Base-by-base conservation (phyloP, 1,140 invertebrate species). In the Drosophila arizonae region DNA sequence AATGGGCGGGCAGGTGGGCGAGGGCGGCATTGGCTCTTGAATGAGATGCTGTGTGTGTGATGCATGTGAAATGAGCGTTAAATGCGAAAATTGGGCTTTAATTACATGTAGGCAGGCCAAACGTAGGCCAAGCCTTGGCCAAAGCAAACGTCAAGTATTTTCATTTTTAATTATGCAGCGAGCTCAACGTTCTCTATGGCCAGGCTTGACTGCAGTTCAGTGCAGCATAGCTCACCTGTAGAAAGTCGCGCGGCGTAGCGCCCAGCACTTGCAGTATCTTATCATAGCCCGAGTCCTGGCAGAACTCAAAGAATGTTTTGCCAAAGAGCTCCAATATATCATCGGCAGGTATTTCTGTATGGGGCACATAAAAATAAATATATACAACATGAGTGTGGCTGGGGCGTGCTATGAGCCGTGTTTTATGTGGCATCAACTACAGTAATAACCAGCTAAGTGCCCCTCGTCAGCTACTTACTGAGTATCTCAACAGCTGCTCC, bases 241-340 rank as follows among this genome's bases (percentile, higher is more conserved):
- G 93, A 91, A 98, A 98, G 92, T 98, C 97, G 58, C 97, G 92
- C 3, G 97, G 97, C 6, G 96, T 98, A n/a, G 97, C 97, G 50
- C 97, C 97, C 1, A 98, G 93, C 0, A 98, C 97, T 93, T 98
- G 96, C 4, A 98, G 93, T 75, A 98, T 98, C 92, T 97, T 97
- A 87, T 98, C 97, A 90, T 98, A 98, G 24, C 97, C 97, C 15
- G 97, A 98, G 90, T 98, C 97, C 92, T 98, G 97, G 79, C 97
- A 98, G 90, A 98, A 98, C 92, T 98, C 97, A 88, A 98, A 98
- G 91, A 98, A 98, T 91, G 96, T 98, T 88, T 97, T 96, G 0
- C 98, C 98, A 90, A 99, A 99, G 10, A 97, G 92, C 92, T 99
- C 97, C 63, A 99, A 93, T 81, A 99, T 98, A 36, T 95, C 95